Percentiles rank a stretch among this genome's conserved stretches.
Conservation (phyloP, 2,888 invertebrate genomes). For the Drosophila sordidula region DNA sequence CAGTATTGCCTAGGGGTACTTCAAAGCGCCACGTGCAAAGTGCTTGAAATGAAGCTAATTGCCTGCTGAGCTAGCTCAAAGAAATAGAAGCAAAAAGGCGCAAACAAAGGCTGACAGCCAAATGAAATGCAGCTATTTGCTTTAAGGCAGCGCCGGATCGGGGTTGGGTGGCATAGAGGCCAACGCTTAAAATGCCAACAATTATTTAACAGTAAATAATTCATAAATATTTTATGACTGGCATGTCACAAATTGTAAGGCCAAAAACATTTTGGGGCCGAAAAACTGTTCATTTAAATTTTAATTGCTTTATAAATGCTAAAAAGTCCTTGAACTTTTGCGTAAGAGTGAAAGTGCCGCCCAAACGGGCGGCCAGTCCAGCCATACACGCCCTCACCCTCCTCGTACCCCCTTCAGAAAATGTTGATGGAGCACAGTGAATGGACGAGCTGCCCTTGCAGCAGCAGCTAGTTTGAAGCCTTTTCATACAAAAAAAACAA, state of each 20-base stretch:
- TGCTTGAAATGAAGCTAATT: constrained; percentile 62
- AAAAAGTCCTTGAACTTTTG: constrained; percentile 83
- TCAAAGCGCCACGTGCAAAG: constrained; percentile 24
- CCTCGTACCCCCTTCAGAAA: constrained; percentile 25
- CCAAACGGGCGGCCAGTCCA: neutral
- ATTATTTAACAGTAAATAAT: constrained; percentile 69
- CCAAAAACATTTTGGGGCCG: constrained; percentile 45
- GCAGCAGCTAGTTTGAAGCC: constrained; percentile 49
- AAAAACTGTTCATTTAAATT: constrained; percentile 83
- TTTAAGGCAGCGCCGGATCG: neutral
- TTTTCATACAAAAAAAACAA: constrained; percentile 31
- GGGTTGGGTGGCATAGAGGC: constrained; percentile 2
- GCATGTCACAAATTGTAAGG: constrained; percentile 70
- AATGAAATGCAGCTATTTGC: constrained; percentile 19
- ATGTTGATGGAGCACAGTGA: constrained; percentile 38
- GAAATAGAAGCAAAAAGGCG: neutral
- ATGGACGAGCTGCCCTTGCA: constrained; percentile 61
- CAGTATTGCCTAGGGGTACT: constrained; percentile 1
- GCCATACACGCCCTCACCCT: neutral
- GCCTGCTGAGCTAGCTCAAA: constrained; percentile 28
- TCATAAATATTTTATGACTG: constrained; percentile 64
- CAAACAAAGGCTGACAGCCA: constrained; percentile 5
- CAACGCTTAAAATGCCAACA: constrained; percentile 54
- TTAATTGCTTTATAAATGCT: constrained; percentile 84
- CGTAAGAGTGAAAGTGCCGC: constrained; percentile 65